phyloP scores from a whole-genome alignment of 2,113 vertebrate genomes.

The Cebus imitator region DNA sequence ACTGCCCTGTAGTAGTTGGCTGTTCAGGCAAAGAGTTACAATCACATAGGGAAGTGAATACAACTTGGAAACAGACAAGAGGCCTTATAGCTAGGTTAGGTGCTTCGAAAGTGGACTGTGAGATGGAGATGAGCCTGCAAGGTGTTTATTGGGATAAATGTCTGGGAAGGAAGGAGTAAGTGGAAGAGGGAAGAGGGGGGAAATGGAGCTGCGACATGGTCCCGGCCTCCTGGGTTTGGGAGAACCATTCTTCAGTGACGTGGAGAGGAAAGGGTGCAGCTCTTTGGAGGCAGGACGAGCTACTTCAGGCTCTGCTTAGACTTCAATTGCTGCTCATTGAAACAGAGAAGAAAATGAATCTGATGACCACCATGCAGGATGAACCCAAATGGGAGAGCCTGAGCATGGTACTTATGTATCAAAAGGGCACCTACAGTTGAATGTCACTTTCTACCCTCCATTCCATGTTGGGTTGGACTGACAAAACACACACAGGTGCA shows the following conservation, averaged over 20 bases:
- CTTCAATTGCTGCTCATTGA: neutral
- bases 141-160: fast-evolving
- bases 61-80: neutral
- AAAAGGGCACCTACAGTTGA: neutral
- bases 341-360: neutral
- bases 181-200: too few species aligned
- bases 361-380: fast-evolving
- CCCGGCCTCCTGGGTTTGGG: neutral
- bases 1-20: neutral
- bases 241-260: fast-evolving
- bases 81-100: neutral
- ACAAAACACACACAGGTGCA: neutral
- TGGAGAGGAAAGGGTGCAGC: neutral
- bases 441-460: neutral
- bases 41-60: neutral
- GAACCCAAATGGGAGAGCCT: fast-evolving
- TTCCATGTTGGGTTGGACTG: fast-evolving
- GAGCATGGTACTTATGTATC: fast-evolving
- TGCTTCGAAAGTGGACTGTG: neutral
- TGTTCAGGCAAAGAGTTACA: neutral
- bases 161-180: neutral
- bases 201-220: fast-evolving
- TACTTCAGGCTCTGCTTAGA: neutral
- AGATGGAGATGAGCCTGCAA: neutral
- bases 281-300: neutral